phyloP scores from a whole-genome alignment of 1,140 invertebrate species.

The Sesamia nonagrioides region DNA sequence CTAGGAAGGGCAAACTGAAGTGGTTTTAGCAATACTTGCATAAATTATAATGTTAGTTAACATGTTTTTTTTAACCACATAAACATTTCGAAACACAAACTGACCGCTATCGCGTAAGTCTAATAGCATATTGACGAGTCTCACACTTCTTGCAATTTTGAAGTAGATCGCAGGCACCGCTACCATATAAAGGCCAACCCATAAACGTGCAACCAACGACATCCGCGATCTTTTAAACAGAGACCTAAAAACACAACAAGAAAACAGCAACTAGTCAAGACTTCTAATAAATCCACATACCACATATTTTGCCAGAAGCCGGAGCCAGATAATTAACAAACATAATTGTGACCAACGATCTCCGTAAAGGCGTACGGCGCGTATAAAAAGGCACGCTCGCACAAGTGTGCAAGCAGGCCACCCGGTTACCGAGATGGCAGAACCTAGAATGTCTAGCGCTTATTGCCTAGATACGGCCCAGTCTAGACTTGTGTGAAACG shows the following conservation, averaged over 20 bases:
- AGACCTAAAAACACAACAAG: slow-evolving; percentile 35
- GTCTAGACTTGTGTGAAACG: slow-evolving; percentile 57
- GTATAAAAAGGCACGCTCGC: slow-evolving; percentile 53
- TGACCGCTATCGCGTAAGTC: neutral
- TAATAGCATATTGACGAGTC: neutral
- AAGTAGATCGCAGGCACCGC: no score
- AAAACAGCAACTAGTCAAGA: slow-evolving; percentile 17
- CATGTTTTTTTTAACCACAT: neutral
- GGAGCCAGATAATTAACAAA: slow-evolving; percentile 49
- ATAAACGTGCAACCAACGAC: slow-evolving; percentile 16
- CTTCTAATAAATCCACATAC: slow-evolving; percentile 38
- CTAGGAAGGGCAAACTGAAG: no score
- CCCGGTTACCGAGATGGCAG: slow-evolving; percentile 62
- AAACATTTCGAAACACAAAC: neutral
- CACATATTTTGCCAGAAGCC: slow-evolving; percentile 37
- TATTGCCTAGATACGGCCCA: slow-evolving; percentile 47
- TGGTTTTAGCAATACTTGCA: no score
- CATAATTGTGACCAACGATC: slow-evolving; percentile 46
- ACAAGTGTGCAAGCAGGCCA: slow-evolving; percentile 67
- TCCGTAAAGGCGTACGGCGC: slow-evolving; percentile 36
- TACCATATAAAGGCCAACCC: slow-evolving; percentile 11
- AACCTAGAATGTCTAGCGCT: slow-evolving; percentile 60
- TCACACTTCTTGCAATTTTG: neutral
- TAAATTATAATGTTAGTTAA: no score
- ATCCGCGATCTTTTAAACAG: slow-evolving; percentile 31